Conservation (phyloP, 2,888 invertebrate species). For the Argyresthia goedartella region DNA sequence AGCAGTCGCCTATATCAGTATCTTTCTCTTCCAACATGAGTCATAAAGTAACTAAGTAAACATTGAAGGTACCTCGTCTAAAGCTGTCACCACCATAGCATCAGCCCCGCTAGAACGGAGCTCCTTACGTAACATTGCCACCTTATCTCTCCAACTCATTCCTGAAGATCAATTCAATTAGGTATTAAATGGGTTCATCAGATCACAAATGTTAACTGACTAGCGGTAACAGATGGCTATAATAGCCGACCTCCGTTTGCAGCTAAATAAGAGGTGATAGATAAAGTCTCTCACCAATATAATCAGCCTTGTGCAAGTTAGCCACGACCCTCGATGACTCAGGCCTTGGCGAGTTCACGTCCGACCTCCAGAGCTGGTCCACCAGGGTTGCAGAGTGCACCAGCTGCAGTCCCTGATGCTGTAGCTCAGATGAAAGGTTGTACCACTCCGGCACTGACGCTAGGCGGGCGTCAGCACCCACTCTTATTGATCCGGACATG, state of each 20-base stretch:
- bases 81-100: conserved; percentile 85
- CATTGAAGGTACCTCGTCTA: conserved; percentile 77
- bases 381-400: conserved; percentile 78
- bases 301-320: conserved; percentile 71
- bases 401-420: conserved; percentile 58
- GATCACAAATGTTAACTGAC: too few species aligned
- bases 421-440: conserved; percentile 67
- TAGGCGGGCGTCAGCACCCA: conserved; percentile 82
- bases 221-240: too few species aligned
- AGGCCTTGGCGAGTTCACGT: conserved; percentile 55
- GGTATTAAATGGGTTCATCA: neutral
- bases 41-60: too few species aligned
- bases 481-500: conserved; percentile 13
- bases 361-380: conserved; percentile 81
- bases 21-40: too few species aligned
- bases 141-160: conserved; percentile 81
- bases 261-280: neutral
- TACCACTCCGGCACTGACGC: conserved; percentile 79
- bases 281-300: conserved; percentile 54
- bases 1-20: too few species aligned
- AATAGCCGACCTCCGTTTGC: too few species aligned
- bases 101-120: conserved; percentile 75
- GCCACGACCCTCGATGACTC: conserved; percentile 73
- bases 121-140: conserved; percentile 74
- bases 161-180: conserved; percentile 47